phyloP scores from a whole-genome alignment of 2,113 vertebrate species.

The Chaetorhynchus papuensis region DNA sequence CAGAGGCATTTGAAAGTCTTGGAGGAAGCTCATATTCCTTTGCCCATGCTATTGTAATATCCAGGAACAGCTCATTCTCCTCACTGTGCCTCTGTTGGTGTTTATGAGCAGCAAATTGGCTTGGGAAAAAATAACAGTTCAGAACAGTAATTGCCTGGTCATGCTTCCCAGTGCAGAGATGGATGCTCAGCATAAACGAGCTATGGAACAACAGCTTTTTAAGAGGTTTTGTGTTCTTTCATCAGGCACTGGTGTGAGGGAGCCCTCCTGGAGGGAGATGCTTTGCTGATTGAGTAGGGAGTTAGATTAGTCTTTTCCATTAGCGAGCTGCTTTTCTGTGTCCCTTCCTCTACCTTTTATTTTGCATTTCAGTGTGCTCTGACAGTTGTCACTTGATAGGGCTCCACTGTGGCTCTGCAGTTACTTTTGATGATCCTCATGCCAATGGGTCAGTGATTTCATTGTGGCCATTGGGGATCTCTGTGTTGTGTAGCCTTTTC shows the following conservation, averaged over 20 bases:
- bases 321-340: neutral
- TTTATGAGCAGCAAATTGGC: constrained; percentile 16
- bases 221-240: neutral
- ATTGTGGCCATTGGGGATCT: neutral
- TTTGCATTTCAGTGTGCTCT: neutral
- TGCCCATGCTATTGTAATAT: neutral
- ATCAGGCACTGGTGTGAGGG: neutral
- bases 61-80: neutral
- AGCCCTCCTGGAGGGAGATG: neutral
- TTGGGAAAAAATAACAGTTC: neutral
- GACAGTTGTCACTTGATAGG: neutral
- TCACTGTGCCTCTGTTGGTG: neutral
- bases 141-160: neutral
- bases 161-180: neutral
- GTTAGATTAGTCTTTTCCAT: neutral
- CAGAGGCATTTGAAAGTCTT: neutral
- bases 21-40: neutral
- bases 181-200: neutral
- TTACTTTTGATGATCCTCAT: neutral
- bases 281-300: neutral
- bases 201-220: neutral
- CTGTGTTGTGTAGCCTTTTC: neutral
- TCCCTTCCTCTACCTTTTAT: neutral
- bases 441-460: neutral
- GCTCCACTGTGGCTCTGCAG: neutral